Conservation (phyloP, 2,797 vertebrate species). For the Sebastolobus alascanus region DNA sequence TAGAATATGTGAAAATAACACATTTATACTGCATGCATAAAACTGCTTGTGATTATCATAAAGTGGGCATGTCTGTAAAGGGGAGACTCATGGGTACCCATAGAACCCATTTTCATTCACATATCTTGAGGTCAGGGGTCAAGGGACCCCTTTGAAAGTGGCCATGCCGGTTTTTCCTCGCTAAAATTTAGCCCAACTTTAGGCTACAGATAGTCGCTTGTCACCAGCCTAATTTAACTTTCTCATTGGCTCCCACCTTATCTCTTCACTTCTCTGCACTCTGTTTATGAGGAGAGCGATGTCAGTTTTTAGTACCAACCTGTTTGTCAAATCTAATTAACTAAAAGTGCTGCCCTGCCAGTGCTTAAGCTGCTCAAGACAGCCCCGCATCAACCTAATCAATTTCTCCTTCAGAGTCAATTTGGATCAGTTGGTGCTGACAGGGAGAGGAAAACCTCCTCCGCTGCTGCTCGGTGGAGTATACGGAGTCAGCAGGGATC, state of each 20-base stretch:
- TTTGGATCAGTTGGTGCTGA: slow-evolving; percentile 63
- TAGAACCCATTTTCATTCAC: too few relatives aligned
- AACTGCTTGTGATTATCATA: too few relatives aligned
- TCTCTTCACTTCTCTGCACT: neutral
- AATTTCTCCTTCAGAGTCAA: slow-evolving; percentile 57
- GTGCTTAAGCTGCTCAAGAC: slow-evolving; percentile 39
- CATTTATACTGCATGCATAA: too few relatives aligned
- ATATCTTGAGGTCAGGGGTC: too few relatives aligned
- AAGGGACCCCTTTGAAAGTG: too few relatives aligned
- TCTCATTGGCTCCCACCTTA: neutral
- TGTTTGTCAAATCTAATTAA: slow-evolving; percentile 56
- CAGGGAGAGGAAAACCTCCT: slow-evolving; percentile 37
- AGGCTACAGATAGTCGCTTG: neutral
- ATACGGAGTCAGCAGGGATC: slow-evolving; percentile 40
- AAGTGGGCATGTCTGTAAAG: too few relatives aligned
- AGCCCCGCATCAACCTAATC: slow-evolving; percentile 54
- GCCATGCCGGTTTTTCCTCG: too few relatives aligned
- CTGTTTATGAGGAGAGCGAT: neutral
- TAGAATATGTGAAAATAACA: too few relatives aligned
- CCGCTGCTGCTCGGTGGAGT: slow-evolving; percentile 25
- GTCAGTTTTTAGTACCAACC: slow-evolving; percentile 26
- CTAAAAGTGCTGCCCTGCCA: slow-evolving; percentile 35
- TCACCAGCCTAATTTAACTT: neutral
- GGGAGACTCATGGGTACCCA: too few relatives aligned
- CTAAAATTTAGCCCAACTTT: neutral